Percentiles rank a stretch among this genome's conserved stretches.
Evolutionary conservation across 2,888 invertebrate genomes (phyloP).

Genomic region (Cryptocephalus moraei): DNA sequence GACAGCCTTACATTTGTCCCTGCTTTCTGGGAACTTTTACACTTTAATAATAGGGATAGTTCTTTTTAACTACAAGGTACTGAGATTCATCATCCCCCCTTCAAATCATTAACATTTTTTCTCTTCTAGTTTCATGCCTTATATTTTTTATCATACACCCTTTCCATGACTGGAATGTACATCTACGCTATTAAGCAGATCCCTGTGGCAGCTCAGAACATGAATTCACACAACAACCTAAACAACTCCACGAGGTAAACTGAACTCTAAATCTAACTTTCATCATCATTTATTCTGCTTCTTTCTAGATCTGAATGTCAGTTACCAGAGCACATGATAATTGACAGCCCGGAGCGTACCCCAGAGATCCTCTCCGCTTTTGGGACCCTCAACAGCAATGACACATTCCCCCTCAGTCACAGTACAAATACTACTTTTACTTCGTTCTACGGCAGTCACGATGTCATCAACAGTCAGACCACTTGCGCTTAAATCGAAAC

Average conservation of each 20-base stretch:
- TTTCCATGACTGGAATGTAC: slow-evolving; percentile 66
- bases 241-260: slow-evolving; percentile 30
- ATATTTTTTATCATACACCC: slow-evolving; percentile 68
- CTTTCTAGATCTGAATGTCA: slow-evolving; percentile 28
- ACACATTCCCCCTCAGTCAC: slow-evolving; percentile 40
- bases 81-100: not conserved
- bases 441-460: slow-evolving; percentile 45
- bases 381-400: slow-evolving; percentile 39
- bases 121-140: slow-evolving; percentile 66
- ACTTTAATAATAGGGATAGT: slow-evolving; percentile 70
- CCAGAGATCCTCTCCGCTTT: slow-evolving; percentile 38
- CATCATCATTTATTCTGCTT: not conserved
- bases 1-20: slow-evolving; percentile 71
- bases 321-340: slow-evolving; percentile 32
- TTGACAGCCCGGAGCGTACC: slow-evolving; percentile 30
- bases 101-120: slow-evolving; percentile 2
- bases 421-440: slow-evolving; percentile 47
- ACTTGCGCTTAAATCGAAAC: slow-evolving; percentile 18
- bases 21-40: slow-evolving; percentile 77
- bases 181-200: slow-evolving; percentile 54
- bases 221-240: slow-evolving; percentile 26
- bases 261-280: not conserved
- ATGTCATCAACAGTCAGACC: slow-evolving; percentile 27
- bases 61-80: slow-evolving; percentile 70
- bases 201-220: slow-evolving; percentile 38